phyloP scores from a whole-genome alignment of 2,888 invertebrate species.

The Ceratothoa steindachneri region DNA sequence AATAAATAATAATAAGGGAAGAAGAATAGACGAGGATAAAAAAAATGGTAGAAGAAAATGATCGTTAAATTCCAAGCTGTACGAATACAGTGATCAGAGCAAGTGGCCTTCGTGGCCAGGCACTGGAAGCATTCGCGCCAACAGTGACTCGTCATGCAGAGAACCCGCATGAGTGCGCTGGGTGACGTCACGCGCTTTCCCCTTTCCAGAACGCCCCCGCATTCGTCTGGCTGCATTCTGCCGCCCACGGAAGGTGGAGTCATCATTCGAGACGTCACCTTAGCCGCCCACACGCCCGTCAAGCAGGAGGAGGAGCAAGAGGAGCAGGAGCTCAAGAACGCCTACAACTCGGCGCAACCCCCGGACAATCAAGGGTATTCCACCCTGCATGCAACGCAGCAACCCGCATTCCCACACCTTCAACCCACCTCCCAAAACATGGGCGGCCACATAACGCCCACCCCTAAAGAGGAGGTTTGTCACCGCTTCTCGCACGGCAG shows the following conservation, averaged over 20 bases:
- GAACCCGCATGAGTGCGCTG: too few species aligned
- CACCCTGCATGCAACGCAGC: background rate
- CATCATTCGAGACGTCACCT: constrained; percentile 44
- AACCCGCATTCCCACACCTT: background rate
- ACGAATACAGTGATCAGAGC: too few species aligned
- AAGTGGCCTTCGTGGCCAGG: too few species aligned
- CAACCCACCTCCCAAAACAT: background rate
- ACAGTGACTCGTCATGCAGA: too few species aligned
- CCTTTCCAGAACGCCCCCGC: background rate
- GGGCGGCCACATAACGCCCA: background rate
- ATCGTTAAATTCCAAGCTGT: too few species aligned
- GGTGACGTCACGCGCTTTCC: too few species aligned
- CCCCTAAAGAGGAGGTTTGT: constrained; percentile 3
- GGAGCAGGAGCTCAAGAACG: constrained; percentile 44
- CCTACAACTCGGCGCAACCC: constrained; percentile 27
- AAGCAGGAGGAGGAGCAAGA: constrained; percentile 43
- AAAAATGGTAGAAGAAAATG: too few species aligned
- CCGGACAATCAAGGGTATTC: background rate
- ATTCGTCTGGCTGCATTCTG: background rate
- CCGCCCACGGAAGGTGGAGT: constrained; percentile 18
- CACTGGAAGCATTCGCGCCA: too few species aligned
- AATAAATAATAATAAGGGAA: too few species aligned
- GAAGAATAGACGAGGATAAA: too few species aligned
- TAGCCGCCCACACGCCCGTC: constrained; percentile 39
- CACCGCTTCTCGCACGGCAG: background rate